These are phyloP conservation scores for Bombylius discolor DNA, from an alignment of 2,888 invertebrate species.

Conservation along the genomic window DNA sequence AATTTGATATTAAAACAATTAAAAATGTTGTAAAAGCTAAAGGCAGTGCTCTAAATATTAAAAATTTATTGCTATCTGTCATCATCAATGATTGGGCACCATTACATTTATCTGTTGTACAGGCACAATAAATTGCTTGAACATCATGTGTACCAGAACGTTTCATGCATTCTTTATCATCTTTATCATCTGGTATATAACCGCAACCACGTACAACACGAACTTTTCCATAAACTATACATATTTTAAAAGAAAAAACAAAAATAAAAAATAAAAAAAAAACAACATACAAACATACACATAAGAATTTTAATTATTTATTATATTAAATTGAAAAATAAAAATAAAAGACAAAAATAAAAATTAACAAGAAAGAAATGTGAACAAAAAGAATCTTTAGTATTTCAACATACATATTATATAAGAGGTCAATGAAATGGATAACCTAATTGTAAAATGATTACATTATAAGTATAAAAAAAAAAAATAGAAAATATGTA, in stretches of 20 bases:
- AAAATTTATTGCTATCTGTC: constrained; percentile 20
- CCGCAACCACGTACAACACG: constrained; percentile 73
- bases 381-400: neutral
- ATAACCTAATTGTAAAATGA: too few species aligned
- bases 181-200: constrained; percentile 52
- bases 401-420: too few species aligned
- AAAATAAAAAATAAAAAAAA: too few species aligned
- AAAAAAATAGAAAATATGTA: too few species aligned
- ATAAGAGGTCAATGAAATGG: too few species aligned
- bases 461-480: too few species aligned
- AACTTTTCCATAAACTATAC: constrained; percentile 59
- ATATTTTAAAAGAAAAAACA: constrained; percentile 6
- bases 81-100: constrained; percentile 30
- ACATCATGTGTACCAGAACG: constrained; percentile 64
- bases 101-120: constrained; percentile 67
- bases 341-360: neutral
- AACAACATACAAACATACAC: too few species aligned
- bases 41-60: constrained; percentile 19
- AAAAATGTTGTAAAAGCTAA: constrained; percentile 7
- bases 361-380: neutral
- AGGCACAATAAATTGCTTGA: constrained; percentile 62
- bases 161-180: constrained; percentile 49
- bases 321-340: neutral
- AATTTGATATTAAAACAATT: constrained; percentile 1
- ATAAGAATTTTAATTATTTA: too few species aligned